Evolutionary conservation across 2,113 vertebrate species (phyloP).

Genomic region (Poeciliopsis occidentalis): DNA sequence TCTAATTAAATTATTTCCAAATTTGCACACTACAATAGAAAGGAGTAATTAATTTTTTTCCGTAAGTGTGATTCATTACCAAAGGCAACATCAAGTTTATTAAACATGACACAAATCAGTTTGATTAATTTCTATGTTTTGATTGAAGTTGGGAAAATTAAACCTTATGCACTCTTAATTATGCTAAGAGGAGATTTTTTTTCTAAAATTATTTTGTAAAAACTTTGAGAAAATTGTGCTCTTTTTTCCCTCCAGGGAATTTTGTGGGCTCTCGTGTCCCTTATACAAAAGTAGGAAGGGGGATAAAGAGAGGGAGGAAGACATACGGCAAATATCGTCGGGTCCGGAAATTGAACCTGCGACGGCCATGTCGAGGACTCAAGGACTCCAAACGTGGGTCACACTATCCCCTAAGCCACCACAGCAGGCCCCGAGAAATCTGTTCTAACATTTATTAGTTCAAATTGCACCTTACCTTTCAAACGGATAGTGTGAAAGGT

Average conservation of each 20-base stretch:
- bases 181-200: conserved; percentile 56
- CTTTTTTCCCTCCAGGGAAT: background rate
- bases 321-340: too few species aligned
- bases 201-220: background rate
- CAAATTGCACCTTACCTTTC: conserved; percentile 2
- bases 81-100: conserved; percentile 54
- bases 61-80: conserved; percentile 66
- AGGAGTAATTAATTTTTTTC: conserved; percentile 62
- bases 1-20: conserved; percentile 66
- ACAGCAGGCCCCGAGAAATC: background rate
- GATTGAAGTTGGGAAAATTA: conserved; percentile 59
- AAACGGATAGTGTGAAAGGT: too few species aligned
- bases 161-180: conserved; percentile 59
- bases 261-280: too few species aligned
- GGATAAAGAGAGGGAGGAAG: too few species aligned
- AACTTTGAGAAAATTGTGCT: background rate
- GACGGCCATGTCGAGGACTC: too few species aligned
- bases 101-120: conserved; percentile 71
- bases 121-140: conserved; percentile 66
- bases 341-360: too few species aligned
- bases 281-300: too few species aligned
- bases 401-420: too few species aligned
- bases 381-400: too few species aligned
- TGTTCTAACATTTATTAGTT: conserved; percentile 24
- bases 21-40: conserved; percentile 61